Evolutionary conservation across 2,797 vertebrate species (phyloP).

Genomic region (Corythornis leucogaster): DNA sequence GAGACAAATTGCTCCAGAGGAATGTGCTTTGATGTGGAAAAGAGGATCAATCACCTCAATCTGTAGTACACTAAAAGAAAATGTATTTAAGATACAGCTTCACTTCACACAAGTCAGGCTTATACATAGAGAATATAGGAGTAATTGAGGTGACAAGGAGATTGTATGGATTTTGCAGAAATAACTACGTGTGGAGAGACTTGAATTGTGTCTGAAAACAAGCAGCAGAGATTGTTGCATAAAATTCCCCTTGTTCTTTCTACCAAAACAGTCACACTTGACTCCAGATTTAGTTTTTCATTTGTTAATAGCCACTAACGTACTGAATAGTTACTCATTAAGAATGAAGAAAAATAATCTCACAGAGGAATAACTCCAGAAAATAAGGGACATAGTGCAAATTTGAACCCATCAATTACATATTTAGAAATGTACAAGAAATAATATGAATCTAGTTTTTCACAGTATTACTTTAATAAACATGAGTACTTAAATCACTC

Average conservation of each 20-base stretch:
- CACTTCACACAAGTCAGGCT: neutral
- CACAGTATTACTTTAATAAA: neutral
- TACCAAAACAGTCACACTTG: neutral
- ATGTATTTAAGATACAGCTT: neutral
- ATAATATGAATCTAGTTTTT: neutral
- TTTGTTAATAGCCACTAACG: neutral
- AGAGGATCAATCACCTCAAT: neutral
- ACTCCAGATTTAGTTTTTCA: neutral
- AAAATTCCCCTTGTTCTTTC: neutral
- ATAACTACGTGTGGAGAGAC: neutral
- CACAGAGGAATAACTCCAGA: neutral
- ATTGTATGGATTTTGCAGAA: neutral
- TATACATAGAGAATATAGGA: neutral
- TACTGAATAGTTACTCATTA: neutral
- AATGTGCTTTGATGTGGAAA: neutral
- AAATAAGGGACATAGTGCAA: neutral
- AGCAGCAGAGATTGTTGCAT: neutral
- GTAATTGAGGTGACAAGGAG: neutral
- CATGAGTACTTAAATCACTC: neutral
- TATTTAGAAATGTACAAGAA: neutral
- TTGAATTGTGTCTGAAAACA: neutral
- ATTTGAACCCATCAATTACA: neutral
- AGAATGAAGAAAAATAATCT: neutral
- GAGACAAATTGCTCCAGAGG: neutral
- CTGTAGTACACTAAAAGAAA: neutral